phyloP scores from a whole-genome alignment of 2,888 invertebrate genomes.

The Chrysolina americana region DNA sequence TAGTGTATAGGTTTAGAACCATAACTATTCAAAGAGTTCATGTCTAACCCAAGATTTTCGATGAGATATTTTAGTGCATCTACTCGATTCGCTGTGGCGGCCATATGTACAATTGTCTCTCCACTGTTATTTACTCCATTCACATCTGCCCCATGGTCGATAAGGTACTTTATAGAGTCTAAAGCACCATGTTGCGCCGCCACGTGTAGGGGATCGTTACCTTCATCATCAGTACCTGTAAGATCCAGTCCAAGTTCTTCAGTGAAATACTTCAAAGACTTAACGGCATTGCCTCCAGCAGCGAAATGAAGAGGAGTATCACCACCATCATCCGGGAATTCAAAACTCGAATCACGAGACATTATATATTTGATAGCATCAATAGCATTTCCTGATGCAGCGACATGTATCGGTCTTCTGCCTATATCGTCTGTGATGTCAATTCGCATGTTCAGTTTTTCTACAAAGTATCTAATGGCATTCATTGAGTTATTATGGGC shows the following conservation, averaged over 20 bases:
- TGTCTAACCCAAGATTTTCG: not conserved
- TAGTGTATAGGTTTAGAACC: constrained; percentile 19
- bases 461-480: constrained; percentile 24
- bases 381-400: constrained; percentile 24
- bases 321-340: not conserved
- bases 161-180: constrained; percentile 8
- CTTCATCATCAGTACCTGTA: not conserved
- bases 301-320: constrained; percentile 11
- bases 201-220: not conserved
- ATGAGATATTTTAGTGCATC: not conserved
- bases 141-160: constrained; percentile 22
- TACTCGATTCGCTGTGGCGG: not conserved
- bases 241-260: constrained; percentile 15
- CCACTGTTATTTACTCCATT: constrained; percentile 6
- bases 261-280: constrained; percentile 19
- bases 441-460: not conserved
- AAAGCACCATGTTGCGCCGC: constrained; percentile 19
- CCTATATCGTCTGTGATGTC: not conserved
- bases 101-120: constrained; percentile 18
- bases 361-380: constrained; percentile 17
- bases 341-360: not conserved
- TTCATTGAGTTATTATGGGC: constrained; percentile 12
- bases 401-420: constrained; percentile 13
- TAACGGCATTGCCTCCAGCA: constrained; percentile 15
- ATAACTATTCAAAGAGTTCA: not conserved